Base-by-base conservation (phyloP, 2,797 vertebrate genomes). In the Pseudochaenichthys georgianus region DNA sequence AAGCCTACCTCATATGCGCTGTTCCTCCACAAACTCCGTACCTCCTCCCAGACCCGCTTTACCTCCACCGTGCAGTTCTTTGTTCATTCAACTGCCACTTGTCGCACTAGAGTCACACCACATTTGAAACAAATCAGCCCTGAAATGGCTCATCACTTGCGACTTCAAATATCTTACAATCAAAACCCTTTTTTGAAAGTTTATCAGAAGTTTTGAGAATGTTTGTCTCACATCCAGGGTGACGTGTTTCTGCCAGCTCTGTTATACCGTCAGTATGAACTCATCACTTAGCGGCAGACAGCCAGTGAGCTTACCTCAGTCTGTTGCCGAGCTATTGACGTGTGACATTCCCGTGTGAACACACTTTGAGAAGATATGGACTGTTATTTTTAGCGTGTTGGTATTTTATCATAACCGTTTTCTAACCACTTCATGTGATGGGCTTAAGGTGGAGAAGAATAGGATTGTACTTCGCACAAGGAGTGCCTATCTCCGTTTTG, bases 1-100 rank as follows among this genome's bases (percentile, higher is more conserved):
- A 96, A 94, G 89, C 95, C 98, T 99, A 99, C 98, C 98, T 99
- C 97, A 96, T 97, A 92, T 88, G 87, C 87, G 92, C 95, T 93
- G 73, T 87, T 93, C 64, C 85, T 85, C 73, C 85, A 85, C 83
- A 82, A 81, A 86, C 73, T 87, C 85, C 71, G 82, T 82, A 88
- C 87, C 87, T 92, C 87, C 83, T 88, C 80, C 80, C 74, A 77
- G 68, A 23, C 67, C 31, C 76, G 83, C 76, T 78, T 73, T 83
- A 81, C 81, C 88, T 85, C 80, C 80, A 87, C 71, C 86, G 71
- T 81, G 68, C 82, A 82, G 82, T 81, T 61, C 43, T 68, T 81
- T 52, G 53, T 76, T 74, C 48, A 74, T 66, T 71, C 50, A 74
- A 83, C 81, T 59, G 79, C 81, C 87, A 82, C 81, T 84, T 23